phyloP scores from a whole-genome alignment of 2,797 vertebrate genomes.

The Pygocentrus nattereri region DNA sequence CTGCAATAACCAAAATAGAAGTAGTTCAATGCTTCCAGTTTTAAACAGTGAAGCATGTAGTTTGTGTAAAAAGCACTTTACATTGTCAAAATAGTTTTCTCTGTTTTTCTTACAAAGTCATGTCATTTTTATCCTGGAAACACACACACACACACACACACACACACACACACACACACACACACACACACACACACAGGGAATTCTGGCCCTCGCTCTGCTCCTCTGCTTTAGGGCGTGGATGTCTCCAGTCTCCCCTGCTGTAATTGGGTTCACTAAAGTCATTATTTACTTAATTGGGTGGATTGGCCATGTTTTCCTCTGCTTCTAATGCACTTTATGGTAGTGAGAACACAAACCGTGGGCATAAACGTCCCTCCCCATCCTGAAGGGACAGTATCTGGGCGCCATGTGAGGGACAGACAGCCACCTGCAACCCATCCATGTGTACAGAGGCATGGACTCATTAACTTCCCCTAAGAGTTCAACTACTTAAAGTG shows the following conservation, averaged over 20 bases:
- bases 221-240: conserved; percentile 65
- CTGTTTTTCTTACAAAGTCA: too few species aligned
- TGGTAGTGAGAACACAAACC: conserved; percentile 67
- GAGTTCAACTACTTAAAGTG: background rate
- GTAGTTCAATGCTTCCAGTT: background rate
- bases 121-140: too few species aligned
- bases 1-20: too few species aligned
- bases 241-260: conserved; percentile 62
- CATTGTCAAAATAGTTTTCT: too few species aligned
- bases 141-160: background rate
- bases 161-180: background rate
- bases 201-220: conserved; percentile 33
- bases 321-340: conserved; percentile 75
- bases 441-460: conserved; percentile 7
- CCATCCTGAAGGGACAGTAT: conserved; percentile 48
- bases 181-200: background rate
- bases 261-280: conserved; percentile 72
- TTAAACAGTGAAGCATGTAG: background rate
- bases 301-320: conserved; percentile 69
- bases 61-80: background rate
- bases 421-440: conserved; percentile 47
- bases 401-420: conserved; percentile 66
- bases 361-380: conserved; percentile 61
- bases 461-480: conserved; percentile 29
- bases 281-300: conserved; percentile 75